Evolutionary conservation across 2,113 vertebrate species (phyloP), one percentile per base, ranked within the genome.

Genomic region (Sakesphorus luctuosus): DNA sequence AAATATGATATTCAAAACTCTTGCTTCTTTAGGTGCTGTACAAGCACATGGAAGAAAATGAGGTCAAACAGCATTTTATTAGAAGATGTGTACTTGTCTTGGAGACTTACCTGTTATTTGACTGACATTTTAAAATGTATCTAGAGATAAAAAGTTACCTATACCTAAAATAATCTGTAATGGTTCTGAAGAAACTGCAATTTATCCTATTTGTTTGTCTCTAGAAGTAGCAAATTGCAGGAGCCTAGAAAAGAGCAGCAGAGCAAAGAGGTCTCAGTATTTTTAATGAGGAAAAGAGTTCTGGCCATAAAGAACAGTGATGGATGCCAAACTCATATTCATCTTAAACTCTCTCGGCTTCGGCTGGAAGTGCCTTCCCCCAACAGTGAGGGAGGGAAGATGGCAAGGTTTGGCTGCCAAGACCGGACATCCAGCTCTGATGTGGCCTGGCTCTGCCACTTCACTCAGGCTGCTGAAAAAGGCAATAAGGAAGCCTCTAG

Each of bases 1-100:
- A 81, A 93, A 61, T 36, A 75, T 25, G 63, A 80, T 84, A 92
- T 86, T 69, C 75, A 58, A 62, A 90, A 46, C 6, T 53, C n/a
- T 73, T 90, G n/a, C 31, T 15, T 90, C 67, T 74, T 86, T 13
- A 18, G 17, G 31, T 62, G 49, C 11, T 83, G 17, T 44, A 46
- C 1, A 9, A 88, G 46, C 25, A 77, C 0, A 0, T 47, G 5
- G 26, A 90, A 88, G 28, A 73, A 83, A 76, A 84, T 71, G 28
- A 76, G 38, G 63, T 86, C 59, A 86, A 94, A 90, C 10, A 59
- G 18, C 26, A 67, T 50, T 71, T 31, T 89, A 46, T 53, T 83
- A 76, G 35, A 78, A 58, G 74, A 35, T 17, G 28, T 28, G 4
- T 50, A 56, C 13, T n/a, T 80, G 23, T 66, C 75, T 88, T 77